Evolutionary conservation across 2,797 vertebrate genomes (phyloP).

Genomic region (Tinamus major): DNA sequence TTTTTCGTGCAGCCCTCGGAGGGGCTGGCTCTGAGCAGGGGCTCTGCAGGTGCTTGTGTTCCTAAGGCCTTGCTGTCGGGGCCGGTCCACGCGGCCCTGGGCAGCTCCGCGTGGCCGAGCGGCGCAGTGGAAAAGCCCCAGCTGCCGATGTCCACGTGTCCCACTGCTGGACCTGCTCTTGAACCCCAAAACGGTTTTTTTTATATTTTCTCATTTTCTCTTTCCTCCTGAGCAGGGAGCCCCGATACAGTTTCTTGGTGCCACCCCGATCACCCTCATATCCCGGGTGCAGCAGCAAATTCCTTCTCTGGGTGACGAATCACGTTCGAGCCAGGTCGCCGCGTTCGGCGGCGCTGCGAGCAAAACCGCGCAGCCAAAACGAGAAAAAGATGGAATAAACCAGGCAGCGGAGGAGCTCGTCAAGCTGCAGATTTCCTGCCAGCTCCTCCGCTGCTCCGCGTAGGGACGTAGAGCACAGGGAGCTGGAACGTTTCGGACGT

Average conservation of each 20-base stretch:
- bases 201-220: background rate
- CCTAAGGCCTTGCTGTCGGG: background rate
- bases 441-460: constrained; percentile 22
- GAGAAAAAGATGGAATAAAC: no score
- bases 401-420: constrained; percentile 11
- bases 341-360: fast-evolving
- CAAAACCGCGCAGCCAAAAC: background rate
- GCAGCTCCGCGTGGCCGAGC: background rate
- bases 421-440: constrained; percentile 55
- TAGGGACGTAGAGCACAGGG: constrained; percentile 32
- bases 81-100: no score
- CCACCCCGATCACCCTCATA: background rate
- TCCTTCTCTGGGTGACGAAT: constrained; percentile 22
- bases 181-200: background rate
- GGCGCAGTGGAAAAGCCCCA: background rate
- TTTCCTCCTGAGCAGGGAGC: background rate
- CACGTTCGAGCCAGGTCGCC: background rate
- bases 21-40: background rate
- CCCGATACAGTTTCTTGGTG: background rate
- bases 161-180: background rate
- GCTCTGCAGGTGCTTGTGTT: background rate
- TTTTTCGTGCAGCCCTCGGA: background rate
- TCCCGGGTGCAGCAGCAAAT: background rate
- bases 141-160: background rate
- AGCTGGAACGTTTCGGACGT: background rate